phyloP scores from a whole-genome alignment of 2,888 invertebrate species.

The Exocentrus adspersus region DNA sequence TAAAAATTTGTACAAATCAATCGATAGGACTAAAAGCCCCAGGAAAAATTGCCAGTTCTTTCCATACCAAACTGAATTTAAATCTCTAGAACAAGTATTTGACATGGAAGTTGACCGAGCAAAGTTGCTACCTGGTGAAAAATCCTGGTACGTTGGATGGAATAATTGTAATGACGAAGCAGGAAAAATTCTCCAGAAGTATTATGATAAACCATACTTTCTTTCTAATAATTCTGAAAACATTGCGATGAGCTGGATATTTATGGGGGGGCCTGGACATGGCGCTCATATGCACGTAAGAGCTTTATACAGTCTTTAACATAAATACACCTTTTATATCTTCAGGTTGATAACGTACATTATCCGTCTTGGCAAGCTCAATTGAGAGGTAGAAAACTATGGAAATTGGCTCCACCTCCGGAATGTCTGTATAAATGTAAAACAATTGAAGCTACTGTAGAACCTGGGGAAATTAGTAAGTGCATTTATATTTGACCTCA shows the following conservation, averaged over 20 bases:
- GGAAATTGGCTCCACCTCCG: constrained; percentile 91
- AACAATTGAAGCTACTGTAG: constrained; percentile 75
- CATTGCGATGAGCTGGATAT: constrained; percentile 94
- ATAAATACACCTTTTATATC: constrained; percentile 15
- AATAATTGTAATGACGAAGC: constrained; percentile 92
- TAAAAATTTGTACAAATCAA: constrained; percentile 75
- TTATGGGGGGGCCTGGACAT: constrained; percentile 94
- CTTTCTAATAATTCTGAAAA: constrained; percentile 87
- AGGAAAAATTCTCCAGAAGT: constrained; percentile 78
- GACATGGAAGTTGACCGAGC: constrained; percentile 80
- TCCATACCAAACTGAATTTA: constrained; percentile 90
- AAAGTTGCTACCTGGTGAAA: constrained; percentile 63
- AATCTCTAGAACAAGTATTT: constrained; percentile 81
- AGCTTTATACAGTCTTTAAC: no score
- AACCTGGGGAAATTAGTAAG: constrained; percentile 92
- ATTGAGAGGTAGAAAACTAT: constrained; percentile 85
- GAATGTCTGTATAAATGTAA: constrained; percentile 87
- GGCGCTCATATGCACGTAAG: constrained; percentile 96
- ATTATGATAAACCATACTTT: constrained; percentile 89
- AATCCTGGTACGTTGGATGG: constrained; percentile 80
- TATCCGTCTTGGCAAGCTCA: constrained; percentile 98
- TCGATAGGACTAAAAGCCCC: constrained; percentile 55
- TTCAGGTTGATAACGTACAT: constrained; percentile 91
- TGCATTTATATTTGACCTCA: constrained; percentile 26
- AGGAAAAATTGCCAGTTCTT: constrained; percentile 88